Evolutionary conservation across 2,113 vertebrate genomes (phyloP).

Genomic region (Anolis carolinensis): DNA sequence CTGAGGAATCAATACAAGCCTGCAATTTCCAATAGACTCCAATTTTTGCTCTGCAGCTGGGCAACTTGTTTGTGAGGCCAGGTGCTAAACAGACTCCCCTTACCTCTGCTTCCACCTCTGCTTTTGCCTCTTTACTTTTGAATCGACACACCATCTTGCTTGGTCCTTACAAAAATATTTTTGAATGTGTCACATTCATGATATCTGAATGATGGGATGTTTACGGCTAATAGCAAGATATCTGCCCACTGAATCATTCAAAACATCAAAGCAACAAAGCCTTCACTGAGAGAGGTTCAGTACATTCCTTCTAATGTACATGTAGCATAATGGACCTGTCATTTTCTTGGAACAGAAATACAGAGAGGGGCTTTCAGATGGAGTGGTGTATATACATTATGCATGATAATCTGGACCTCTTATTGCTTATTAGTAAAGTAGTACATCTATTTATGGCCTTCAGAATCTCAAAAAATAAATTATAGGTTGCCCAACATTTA

Average conservation of each 20-base stretch:
- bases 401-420: neutral
- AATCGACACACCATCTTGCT: neutral
- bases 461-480: conserved; percentile 17
- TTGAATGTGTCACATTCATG: neutral
- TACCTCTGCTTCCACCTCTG: no score
- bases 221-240: neutral
- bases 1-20: no score
- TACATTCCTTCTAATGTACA: neutral
- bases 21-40: no score
- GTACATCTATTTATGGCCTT: conserved; percentile 17
- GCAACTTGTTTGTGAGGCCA: no score
- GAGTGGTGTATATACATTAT: neutral
- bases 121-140: neutral
- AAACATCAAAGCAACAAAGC: neutral
- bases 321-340: neutral
- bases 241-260: neutral
- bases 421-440: conserved; percentile 12
- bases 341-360: neutral
- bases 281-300: neutral
- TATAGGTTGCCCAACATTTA: neutral
- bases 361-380: neutral
- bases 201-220: neutral
- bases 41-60: no score
- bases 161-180: neutral
- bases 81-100: no score